Evolutionary conservation across 2,113 vertebrate genomes (phyloP).

Genomic region (Eidolon helvum): DNA sequence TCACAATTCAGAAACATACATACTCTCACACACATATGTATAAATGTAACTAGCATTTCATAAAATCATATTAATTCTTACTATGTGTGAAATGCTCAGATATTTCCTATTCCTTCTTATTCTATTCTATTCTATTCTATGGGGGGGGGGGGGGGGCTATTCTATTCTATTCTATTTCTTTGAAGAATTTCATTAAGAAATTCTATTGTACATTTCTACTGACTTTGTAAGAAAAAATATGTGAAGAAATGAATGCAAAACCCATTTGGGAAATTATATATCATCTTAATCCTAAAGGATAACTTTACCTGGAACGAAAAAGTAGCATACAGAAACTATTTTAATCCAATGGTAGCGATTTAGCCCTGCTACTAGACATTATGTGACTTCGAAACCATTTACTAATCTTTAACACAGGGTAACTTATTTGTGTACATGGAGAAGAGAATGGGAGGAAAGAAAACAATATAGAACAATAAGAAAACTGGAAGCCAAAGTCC

Average conservation of each 20-base stretch:
- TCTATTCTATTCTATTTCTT: background rate
- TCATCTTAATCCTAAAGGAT: constrained; percentile 10
- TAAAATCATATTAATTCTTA: background rate
- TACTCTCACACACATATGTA: background rate
- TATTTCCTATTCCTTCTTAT: background rate
- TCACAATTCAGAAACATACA: background rate
- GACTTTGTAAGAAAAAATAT: constrained; percentile 12
- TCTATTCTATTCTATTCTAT: background rate
- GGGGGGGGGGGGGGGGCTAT: too few relatives aligned
- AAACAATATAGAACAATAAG: background rate
- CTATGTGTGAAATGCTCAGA: background rate
- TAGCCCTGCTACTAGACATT: background rate
- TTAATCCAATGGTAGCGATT: background rate
- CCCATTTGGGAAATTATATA: background rate
- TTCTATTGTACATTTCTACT: background rate
- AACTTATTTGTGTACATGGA: background rate
- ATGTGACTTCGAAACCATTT: background rate
- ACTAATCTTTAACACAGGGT: background rate
- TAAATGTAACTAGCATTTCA: background rate
- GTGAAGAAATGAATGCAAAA: background rate
- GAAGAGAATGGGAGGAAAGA: background rate
- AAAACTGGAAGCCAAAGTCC: background rate
- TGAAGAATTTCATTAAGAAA: background rate
- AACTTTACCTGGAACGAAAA: constrained; percentile 14
- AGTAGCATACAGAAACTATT: background rate